Percentiles rank a stretch among this genome's conserved stretches.
These are phyloP conservation scores for Eira barbara DNA, from an alignment of 2,113 vertebrate genomes.

Conservation along the genomic window DNA sequence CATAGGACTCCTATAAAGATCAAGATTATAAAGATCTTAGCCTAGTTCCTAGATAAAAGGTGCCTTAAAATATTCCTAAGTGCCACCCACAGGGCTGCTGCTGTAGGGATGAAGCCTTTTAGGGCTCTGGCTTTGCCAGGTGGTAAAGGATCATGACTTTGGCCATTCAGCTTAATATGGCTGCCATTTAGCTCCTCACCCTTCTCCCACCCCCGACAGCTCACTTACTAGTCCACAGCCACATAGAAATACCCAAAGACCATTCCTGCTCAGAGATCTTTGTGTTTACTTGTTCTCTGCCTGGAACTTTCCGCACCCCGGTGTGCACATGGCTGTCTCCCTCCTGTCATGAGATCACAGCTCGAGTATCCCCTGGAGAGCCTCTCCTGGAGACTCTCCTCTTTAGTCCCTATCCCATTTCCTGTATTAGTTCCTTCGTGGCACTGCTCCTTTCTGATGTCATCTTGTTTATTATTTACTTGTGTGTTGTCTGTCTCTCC, in stretches of 20 bases:
- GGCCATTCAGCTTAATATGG: no score
- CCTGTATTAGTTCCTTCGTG: background rate
- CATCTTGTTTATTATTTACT: background rate
- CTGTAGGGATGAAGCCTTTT: background rate
- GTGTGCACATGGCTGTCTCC: background rate
- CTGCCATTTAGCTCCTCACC: background rate
- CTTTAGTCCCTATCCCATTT: background rate
- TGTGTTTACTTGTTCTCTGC: background rate
- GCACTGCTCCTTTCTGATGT: background rate
- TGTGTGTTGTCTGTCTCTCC: background rate
- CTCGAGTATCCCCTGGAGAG: background rate
- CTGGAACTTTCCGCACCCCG: background rate
- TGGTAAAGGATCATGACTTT: background rate
- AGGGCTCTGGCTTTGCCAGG: background rate
- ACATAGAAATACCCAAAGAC: rapidly evolving
- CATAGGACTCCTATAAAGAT: background rate
- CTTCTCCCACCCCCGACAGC: background rate
- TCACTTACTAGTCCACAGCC: no score
- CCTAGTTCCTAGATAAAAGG: background rate
- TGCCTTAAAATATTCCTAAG: background rate
- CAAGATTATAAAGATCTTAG: background rate
- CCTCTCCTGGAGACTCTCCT: background rate
- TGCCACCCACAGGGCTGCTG: background rate
- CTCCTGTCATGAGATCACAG: background rate
- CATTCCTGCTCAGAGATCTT: background rate